These are phyloP conservation scores for Polyploca ridens DNA, from an alignment of 2,888 invertebrate species.

Conservation along the genomic window DNA sequence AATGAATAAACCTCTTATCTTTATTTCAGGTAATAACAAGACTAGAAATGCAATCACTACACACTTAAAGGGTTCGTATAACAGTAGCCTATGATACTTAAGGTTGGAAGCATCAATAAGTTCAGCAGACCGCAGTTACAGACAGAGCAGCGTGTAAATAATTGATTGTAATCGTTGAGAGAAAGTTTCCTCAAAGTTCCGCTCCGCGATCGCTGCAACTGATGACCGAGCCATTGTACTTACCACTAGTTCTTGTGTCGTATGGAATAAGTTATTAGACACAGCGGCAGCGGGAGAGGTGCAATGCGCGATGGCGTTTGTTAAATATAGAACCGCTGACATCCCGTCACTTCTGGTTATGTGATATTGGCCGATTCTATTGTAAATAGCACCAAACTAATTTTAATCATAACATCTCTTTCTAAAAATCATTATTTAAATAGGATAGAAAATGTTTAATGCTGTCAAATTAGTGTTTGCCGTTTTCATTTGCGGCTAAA, in stretches of 20 bases:
- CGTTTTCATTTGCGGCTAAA: no score
- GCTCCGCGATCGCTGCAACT: slow-evolving; percentile 52
- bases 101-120: slow-evolving; percentile 7
- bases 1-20: background rate
- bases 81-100: background rate
- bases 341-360: no score
- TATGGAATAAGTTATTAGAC: slow-evolving; percentile 11
- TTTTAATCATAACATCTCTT: no score
- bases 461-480: no score
- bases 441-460: no score
- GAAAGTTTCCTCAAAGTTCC: slow-evolving; percentile 39
- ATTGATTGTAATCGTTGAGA: slow-evolving; percentile 56
- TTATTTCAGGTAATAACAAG: slow-evolving; percentile 10
- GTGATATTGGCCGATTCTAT: background rate
- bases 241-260: slow-evolving; percentile 3
- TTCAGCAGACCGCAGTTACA: slow-evolving; percentile 24
- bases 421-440: no score
- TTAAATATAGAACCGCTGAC: no score
- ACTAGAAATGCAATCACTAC: background rate
- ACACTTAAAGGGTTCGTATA: slow-evolving; percentile 5
- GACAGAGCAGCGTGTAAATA: slow-evolving; percentile 49
- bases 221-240: slow-evolving; percentile 46
- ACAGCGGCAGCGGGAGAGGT: slow-evolving; percentile 7
- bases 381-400: background rate
- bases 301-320: background rate